phyloP scores from a whole-genome alignment of 2,797 vertebrate species.

The Pseudotriccus pelzelni region DNA sequence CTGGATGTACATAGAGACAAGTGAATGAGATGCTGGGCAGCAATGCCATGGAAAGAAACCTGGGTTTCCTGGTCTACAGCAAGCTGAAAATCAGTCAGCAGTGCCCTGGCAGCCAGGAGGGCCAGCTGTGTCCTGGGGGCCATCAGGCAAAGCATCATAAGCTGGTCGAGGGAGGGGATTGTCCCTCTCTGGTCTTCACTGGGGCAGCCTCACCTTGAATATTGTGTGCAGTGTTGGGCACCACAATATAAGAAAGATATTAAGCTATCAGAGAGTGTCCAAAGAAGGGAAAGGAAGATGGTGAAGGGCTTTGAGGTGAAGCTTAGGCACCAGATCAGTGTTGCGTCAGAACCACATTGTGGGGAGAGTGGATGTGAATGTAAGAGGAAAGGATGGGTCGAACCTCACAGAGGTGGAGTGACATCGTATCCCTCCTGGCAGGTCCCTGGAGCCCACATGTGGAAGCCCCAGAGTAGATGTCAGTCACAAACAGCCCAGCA shows the following conservation, averaged over 20 bases:
- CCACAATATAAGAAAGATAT: background rate
- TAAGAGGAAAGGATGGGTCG: too few relatives aligned
- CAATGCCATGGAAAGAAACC: background rate
- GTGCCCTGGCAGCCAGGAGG: background rate
- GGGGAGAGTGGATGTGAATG: too few relatives aligned
- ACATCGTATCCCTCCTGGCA: too few relatives aligned
- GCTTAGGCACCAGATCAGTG: too few relatives aligned
- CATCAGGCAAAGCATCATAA: background rate
- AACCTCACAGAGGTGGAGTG: too few relatives aligned
- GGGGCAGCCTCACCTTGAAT: background rate
- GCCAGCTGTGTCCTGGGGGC: background rate
- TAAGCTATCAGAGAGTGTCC: background rate
- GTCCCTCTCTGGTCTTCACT: background rate
- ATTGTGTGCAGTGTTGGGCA: background rate
- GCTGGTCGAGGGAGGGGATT: background rate
- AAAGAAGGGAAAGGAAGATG: background rate
- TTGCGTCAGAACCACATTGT: too few relatives aligned
- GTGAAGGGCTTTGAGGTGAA: background rate
- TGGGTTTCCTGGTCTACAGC: background rate
- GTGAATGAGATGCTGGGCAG: background rate
- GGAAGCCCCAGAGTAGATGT: too few relatives aligned
- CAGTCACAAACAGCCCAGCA: too few relatives aligned
- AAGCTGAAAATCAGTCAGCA: background rate
- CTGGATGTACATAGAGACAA: background rate
- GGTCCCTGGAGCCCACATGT: too few relatives aligned